Base-by-base conservation (phyloP, 2,797 vertebrate species). In the Darevskia nairensis region DNA sequence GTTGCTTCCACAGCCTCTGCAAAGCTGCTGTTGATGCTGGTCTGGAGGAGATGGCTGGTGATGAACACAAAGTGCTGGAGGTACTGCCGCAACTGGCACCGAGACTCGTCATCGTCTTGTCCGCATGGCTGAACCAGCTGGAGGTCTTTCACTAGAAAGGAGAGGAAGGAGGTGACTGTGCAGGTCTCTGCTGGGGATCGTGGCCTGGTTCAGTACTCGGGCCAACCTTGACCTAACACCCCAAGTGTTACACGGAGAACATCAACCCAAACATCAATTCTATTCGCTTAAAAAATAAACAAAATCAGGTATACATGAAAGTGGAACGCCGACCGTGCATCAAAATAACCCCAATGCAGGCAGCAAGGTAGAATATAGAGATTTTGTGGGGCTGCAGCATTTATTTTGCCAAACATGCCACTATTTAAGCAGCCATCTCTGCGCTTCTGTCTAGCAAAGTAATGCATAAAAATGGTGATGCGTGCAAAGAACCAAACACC, bases 1-100 rank as follows among this genome's bases (percentile, higher is more conserved):
- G 98, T 98, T 50, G 98, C 98, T 94, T 99, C 99, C 92, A 99
- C 99, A 0, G 98, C 98, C 87, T 99, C 98, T 0, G 97, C 50
- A 82, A 97, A 97, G 80, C 96, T 96, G 84, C 97, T 97, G 88
- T 99, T 98, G 94, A 98, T 96, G 90, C 94, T 97, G 81, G 93
- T 95, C 91, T 99, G 98, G 86, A 99, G 96, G 4, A 99, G 97
- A 84, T 99, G 98, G 81, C 97, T 98, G 92, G 98, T 97, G 66
- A 99, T 98, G 4, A 98, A 97, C 66, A 98, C 98, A 78, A 99
- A 99, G 90, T 98, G 98, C 92, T 97, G 97, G 86, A 99, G 97
- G 95, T 99, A 99, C 79, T 97, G 98, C 74, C 95, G 97, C 61
- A 99, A 96, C 91, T 98, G 97, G 23, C 96, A 90, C 59, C 96